These are phyloP conservation scores for Pteropus rufus DNA, from an alignment of 2,797 vertebrate genomes.

Conservation along the genomic window DNA sequence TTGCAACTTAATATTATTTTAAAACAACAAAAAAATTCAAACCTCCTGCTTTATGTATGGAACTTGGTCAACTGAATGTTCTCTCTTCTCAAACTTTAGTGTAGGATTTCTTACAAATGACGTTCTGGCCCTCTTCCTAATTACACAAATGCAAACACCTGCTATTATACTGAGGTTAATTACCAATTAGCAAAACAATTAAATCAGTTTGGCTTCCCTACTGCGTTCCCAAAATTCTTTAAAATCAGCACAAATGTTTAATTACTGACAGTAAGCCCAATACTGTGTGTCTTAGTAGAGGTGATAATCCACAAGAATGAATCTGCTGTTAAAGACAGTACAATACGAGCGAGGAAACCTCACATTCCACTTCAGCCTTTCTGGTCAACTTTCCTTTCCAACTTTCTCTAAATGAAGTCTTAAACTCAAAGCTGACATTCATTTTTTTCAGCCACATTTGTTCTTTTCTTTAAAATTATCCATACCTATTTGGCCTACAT, in stretches of 20 bases:
- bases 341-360: not conserved
- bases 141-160: not conserved
- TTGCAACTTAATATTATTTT: not conserved
- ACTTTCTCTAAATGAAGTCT: not conserved
- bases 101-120: not conserved
- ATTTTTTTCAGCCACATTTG: not conserved
- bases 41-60: not conserved
- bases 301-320: not conserved
- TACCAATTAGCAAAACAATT: constrained; percentile 31
- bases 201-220: constrained; percentile 42
- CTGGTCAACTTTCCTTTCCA: not conserved
- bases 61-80: not conserved
- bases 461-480: not conserved
- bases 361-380: not conserved
- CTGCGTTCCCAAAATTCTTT: constrained; percentile 34
- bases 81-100: not conserved
- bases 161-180: not conserved
- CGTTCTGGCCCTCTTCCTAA: constrained; percentile 21
- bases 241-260: constrained; percentile 29
- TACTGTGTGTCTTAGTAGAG: not conserved
- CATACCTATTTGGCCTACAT: not conserved
- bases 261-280: not conserved
- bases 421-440: not conserved
- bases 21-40: not conserved
- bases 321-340: not conserved